A percentile compares a stretch with the other conserved stretches of the same genome.
These are phyloP conservation scores for Ericerus pela DNA, from an alignment of 1,140 invertebrate species.

Conservation along the genomic window DNA sequence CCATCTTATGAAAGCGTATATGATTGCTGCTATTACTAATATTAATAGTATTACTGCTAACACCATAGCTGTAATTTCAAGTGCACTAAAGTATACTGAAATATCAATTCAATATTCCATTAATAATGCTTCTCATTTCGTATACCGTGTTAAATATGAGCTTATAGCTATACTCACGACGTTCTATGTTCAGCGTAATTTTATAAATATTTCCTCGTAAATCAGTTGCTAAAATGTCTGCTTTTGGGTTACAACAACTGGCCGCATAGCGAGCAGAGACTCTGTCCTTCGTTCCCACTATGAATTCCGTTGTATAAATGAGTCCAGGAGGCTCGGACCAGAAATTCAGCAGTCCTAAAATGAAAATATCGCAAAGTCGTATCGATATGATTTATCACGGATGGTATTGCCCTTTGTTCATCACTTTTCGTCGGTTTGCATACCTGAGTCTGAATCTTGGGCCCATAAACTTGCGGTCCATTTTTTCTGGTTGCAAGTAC, in stretches of 20 bases:
- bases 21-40: slow-evolving; percentile 17
- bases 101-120: slow-evolving; percentile 11
- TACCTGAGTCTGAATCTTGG: slow-evolving; percentile 21
- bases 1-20: slow-evolving; percentile 17
- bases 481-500: slow-evolving; percentile 17
- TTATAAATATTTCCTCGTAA: slow-evolving; percentile 19
- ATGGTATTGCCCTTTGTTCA: too few species aligned
- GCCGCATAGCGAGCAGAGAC: slow-evolving; percentile 19
- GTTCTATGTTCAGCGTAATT: slow-evolving; percentile 20
- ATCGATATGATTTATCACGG: too few species aligned
- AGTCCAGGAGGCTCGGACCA: slow-evolving; percentile 18
- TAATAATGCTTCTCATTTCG: background rate
- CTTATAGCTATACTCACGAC: slow-evolving; percentile 16
- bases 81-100: slow-evolving; percentile 22
- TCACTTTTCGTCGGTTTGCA: background rate
- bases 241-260: slow-evolving; percentile 21
- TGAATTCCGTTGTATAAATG: slow-evolving; percentile 18
- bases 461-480: slow-evolving; percentile 19
- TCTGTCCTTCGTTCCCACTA: slow-evolving; percentile 18
- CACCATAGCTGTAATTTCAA: slow-evolving; percentile 21
- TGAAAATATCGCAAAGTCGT: background rate
- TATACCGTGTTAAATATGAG: background rate
- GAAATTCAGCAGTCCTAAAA: slow-evolving; percentile 19
- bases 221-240: slow-evolving; percentile 22
- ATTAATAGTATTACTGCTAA: slow-evolving; percentile 19